phyloP scores from a whole-genome alignment of 35 echinoderm and acorn worm genomes.

The Chiridota heheva region DNA sequence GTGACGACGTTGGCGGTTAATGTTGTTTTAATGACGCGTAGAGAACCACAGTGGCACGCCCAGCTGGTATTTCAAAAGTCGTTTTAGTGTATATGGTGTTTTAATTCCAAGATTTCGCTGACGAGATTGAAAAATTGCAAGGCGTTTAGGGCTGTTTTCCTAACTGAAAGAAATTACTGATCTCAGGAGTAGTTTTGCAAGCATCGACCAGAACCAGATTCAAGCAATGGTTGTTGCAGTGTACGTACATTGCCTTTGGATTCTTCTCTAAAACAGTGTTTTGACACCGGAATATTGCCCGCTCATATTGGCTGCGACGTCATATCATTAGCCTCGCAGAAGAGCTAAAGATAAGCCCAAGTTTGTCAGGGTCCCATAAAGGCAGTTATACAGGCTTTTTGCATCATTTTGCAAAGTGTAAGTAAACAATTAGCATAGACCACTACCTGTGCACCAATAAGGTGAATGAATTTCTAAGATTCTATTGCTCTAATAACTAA shows the following conservation, averaged over 20 bases:
- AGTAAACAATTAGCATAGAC: no score
- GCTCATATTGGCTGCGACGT: conserved; percentile 31
- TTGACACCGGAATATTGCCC: conserved; percentile 28
- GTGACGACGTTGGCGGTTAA: no score
- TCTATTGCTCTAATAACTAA: no score
- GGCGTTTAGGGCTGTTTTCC: conserved; percentile 22
- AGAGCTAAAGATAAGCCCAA: conserved; percentile 8
- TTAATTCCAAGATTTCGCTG: conserved; percentile 7
- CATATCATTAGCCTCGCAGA: conserved; percentile 31
- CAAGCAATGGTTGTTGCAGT: conserved; percentile 33
- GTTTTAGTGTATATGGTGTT: conserved; percentile 4
- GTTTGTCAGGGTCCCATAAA: conserved; percentile 3
- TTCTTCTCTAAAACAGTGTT: conserved; percentile 13
- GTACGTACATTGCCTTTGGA: conserved; percentile 34
- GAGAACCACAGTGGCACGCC: conserved; percentile 23
- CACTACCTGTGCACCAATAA: no score
- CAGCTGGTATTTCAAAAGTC: conserved; percentile 10
- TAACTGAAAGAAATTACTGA: not conserved
- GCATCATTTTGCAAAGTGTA: conserved; percentile 4
- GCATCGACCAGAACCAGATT: conserved; percentile 35
- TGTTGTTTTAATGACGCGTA: conserved; percentile 7
- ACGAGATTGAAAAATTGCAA: not conserved
- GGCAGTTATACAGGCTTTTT: conserved; percentile 14
- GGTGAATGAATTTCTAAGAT: no score
- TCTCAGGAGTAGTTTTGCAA: conserved; percentile 14